Evolutionary conservation across 2,888 invertebrate species (phyloP).

Genomic region (Cybosia mesomella): DNA sequence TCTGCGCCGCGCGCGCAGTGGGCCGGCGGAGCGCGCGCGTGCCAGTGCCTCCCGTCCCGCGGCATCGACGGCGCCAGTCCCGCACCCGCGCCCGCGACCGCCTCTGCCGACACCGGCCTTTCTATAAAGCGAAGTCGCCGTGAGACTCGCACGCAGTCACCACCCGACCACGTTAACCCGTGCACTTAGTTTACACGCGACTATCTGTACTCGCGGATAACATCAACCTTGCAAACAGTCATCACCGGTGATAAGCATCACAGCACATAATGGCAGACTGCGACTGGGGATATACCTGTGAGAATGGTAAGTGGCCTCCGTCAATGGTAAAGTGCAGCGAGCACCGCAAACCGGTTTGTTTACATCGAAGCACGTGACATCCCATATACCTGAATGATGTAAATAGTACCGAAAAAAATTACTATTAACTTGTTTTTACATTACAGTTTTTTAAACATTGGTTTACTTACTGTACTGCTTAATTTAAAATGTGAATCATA

Average conservation of each 20-base stretch:
- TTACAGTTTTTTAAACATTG: not conserved
- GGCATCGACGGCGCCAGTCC: constrained; percentile 49
- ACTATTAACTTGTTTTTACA: constrained; percentile 14
- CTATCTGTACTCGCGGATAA: constrained; percentile 18
- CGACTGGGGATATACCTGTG: constrained; percentile 88
- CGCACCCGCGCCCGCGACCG: constrained; percentile 61
- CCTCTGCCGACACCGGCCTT: constrained; percentile 58
- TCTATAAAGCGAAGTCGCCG: constrained; percentile 76
- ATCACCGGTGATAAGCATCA: constrained; percentile 56
- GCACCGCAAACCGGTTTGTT: constrained; percentile 81
- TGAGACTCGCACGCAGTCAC: constrained; percentile 80
- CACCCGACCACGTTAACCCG: constrained; percentile 75
- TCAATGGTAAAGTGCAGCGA: constrained; percentile 52
- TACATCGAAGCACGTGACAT: constrained; percentile 82
- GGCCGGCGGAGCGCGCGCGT: constrained; percentile 66
- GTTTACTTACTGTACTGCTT: constrained; percentile 1
- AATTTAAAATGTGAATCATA: constrained; percentile 2
- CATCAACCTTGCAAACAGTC: constrained; percentile 50
- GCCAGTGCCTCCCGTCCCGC: constrained; percentile 57
- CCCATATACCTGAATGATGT: constrained; percentile 43
- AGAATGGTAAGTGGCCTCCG: constrained; percentile 84
- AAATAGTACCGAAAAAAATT: constrained; percentile 59
- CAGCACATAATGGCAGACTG: constrained; percentile 74
- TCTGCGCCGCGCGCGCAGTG: constrained; percentile 65
- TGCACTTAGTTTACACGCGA: constrained; percentile 74